Evolutionary conservation across 2,888 invertebrate genomes (phyloP).

Genomic region (Theretra japonica): DNA sequence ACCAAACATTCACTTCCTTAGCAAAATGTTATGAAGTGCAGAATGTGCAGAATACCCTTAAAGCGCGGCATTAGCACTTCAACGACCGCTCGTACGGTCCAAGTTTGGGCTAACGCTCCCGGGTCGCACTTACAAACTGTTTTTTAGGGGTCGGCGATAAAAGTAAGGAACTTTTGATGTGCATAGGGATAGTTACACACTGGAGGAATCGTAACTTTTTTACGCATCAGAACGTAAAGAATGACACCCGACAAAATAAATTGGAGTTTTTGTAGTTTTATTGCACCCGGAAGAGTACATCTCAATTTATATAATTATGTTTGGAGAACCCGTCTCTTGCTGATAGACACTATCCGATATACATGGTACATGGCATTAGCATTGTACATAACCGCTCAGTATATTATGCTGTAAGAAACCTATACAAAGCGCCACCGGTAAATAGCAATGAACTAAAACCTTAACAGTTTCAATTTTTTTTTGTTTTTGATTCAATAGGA

Average conservation of each 20-base stretch:
- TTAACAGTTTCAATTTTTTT: too few species aligned
- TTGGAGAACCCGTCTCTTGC: background rate
- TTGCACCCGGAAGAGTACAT: background rate
- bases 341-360: too few species aligned
- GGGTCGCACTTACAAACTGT: conserved; percentile 1
- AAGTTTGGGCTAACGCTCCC: background rate
- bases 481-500: too few species aligned
- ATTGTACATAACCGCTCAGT: too few species aligned
- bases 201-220: background rate
- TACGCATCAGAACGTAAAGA: background rate
- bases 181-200: background rate
- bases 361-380: too few species aligned
- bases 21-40: conserved; percentile 1
- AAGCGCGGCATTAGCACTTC: background rate
- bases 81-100: background rate
- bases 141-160: conserved; percentile 4
- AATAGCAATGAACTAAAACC: too few species aligned
- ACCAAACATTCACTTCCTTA: background rate
- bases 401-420: too few species aligned
- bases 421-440: too few species aligned
- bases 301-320: background rate
- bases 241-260: background rate
- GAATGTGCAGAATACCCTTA: background rate
- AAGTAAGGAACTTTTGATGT: background rate
- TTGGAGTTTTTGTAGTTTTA: background rate